Evolutionary conservation across 64 coral and sea anemone species (phyloP).

Genomic region (Montipora foliosa): DNA sequence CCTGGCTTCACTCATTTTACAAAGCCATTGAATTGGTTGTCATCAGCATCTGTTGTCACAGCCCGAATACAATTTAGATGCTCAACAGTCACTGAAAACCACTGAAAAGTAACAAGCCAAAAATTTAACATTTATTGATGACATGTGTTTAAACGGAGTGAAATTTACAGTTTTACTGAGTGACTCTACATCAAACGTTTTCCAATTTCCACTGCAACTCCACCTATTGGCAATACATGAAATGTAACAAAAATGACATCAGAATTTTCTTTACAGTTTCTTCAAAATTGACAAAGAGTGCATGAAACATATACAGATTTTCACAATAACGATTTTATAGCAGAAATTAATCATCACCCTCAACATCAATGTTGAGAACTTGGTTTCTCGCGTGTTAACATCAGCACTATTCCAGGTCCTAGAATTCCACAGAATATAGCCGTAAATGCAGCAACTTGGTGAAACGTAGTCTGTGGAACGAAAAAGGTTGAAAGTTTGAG

Average conservation of each 20-base stretch:
- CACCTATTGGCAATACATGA: background rate
- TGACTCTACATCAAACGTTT: background rate
- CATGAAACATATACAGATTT: background rate
- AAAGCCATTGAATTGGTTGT: too few species aligned
- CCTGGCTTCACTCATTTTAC: too few species aligned
- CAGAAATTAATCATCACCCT: background rate
- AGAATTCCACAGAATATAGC: conserved; percentile 64
- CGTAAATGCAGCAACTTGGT: conserved; percentile 79
- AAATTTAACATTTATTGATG: background rate
- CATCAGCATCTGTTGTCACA: too few species aligned
- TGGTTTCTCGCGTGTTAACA: conserved; percentile 80
- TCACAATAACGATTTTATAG: background rate
- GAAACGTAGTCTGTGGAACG: conserved; percentile 62
- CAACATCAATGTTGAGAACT: conserved; percentile 29
- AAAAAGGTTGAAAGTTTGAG: background rate
- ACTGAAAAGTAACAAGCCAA: background rate
- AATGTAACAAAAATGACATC: background rate
- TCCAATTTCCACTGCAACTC: background rate
- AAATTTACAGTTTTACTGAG: background rate
- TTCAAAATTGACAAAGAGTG: background rate
- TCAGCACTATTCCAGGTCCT: conserved; percentile 80
- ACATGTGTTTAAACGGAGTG: background rate
- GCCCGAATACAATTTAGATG: too few species aligned
- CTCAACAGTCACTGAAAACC: too few species aligned
- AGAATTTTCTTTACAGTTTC: background rate